phyloP scores from a whole-genome alignment of 1,140 invertebrate genomes.

The Fragariocoptes setiger region DNA sequence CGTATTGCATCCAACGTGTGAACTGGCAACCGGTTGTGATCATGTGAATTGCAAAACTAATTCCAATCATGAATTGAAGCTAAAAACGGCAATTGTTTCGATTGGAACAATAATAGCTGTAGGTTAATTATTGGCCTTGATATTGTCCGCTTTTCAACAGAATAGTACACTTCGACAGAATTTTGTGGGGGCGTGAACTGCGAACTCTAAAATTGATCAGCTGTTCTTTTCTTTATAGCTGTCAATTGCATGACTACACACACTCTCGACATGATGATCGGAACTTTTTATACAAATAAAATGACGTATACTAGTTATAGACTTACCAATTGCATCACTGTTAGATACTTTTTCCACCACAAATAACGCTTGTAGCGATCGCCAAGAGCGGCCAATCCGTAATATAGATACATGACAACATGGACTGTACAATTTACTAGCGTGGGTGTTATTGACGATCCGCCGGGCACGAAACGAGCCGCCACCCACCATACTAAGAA shows the following conservation, averaged over 20 bases:
- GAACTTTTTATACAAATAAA: background rate
- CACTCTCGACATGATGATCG: too few relatives aligned
- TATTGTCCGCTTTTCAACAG: background rate
- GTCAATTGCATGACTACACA: background rate
- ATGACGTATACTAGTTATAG: background rate
- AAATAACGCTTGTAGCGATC: constrained; percentile 39
- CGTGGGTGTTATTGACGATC: constrained; percentile 46
- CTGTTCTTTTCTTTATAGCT: background rate
- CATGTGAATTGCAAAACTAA: constrained; percentile 46
- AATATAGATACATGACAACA: constrained; percentile 74
- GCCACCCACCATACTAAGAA: constrained; percentile 79
- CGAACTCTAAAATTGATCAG: background rate
- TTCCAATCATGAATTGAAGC: constrained; percentile 55
- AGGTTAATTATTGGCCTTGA: too few relatives aligned
- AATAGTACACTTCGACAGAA: background rate
- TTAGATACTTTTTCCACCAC: constrained; percentile 64
- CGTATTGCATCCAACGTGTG: constrained; percentile 73
- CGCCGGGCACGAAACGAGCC: constrained; percentile 79
- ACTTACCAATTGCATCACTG: constrained; percentile 29
- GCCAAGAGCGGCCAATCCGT: constrained; percentile 47
- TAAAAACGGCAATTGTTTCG: constrained; percentile 15
- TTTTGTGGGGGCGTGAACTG: background rate
- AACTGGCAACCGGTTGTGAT: constrained; percentile 51
- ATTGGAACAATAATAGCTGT: too few relatives aligned
- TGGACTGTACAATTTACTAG: constrained; percentile 70